Evolutionary conservation across 2,113 vertebrate species (phyloP), one percentile per base, ranked within the genome.

Genomic region (Nerophis ophidion): DNA sequence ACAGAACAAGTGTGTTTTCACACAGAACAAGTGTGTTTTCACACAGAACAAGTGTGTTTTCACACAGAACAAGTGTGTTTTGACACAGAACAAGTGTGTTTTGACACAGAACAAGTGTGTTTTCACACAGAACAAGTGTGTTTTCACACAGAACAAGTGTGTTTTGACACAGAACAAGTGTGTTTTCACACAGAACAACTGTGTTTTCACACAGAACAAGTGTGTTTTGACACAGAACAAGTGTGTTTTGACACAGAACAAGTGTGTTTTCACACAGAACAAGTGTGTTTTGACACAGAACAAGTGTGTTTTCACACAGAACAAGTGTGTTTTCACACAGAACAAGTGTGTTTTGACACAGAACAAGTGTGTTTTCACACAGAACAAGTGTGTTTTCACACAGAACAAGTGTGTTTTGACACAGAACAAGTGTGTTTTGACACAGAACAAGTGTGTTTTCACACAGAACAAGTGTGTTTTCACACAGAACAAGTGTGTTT

Each of bases 91-190:
- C 1, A 1, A 26, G 3, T 1, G 3, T 3, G 3, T 26, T 26
- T n/a, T n/a, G n/a, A n/a, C 19, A 26, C 3, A 2, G 19, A 3
- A 26, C 1, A 26, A 2, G 19, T 1, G 3, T 2, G 3, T 26
- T 26, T 3, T 3, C 1, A 1, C 1, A 3, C 19, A 26, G 19
- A 3, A 1, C 1, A 1, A 26, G 3, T 1, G 3, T 3, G 3
- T 26, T 26, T n/a, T n/a, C n/a, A n/a, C 19, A 26, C 3, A 2
- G 19, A 3, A 26, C 1, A 26, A 2, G 19, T 1, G 3, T 2
- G 3, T 26, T 26, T 3, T 3, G 3, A 1, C 1, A 3, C 19
- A 26, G 19, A 3, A 1, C 1, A 1, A 26, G 3, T 1, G 3
- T 3, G 3, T 26, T 26, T n/a, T n/a, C n/a, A n/a, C 19, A 26